Evolutionary conservation across 2,797 vertebrate genomes (phyloP).

Genomic region (Synanceia verrucosa): DNA sequence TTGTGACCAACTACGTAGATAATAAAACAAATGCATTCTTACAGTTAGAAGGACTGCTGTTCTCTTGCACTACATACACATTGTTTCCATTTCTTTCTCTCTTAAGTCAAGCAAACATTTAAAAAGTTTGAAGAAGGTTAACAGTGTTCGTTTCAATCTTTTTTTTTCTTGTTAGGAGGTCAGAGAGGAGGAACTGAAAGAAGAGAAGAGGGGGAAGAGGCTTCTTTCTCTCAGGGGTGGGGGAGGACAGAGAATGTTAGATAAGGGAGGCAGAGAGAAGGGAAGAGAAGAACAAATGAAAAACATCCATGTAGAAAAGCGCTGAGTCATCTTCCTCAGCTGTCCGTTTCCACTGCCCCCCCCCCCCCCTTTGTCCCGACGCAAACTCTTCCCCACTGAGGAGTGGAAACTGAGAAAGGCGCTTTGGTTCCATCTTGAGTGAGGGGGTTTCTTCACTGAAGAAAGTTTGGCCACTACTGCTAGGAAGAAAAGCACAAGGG

Average conservation of each 20-base stretch:
- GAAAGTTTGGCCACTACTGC: conserved; percentile 76
- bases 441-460: conserved; percentile 80
- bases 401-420: conserved; percentile 64
- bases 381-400: conserved; percentile 60
- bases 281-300: conserved; percentile 65
- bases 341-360: conserved; percentile 51
- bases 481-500: conserved; percentile 66
- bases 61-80: conserved; percentile 70
- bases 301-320: conserved; percentile 72
- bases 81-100: conserved; percentile 62
- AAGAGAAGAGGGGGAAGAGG: conserved; percentile 53
- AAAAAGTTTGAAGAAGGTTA: conserved; percentile 67
- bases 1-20: conserved; percentile 73
- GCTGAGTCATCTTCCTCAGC: conserved; percentile 68
- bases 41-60: conserved; percentile 66
- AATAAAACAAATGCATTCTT: conserved; percentile 75
- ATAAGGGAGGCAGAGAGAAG: conserved; percentile 65
- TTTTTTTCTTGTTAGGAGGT: conserved; percentile 63
- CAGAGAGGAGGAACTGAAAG: conserved; percentile 42
- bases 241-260: conserved; percentile 52
- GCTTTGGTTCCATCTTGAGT: conserved; percentile 76
- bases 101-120: conserved; percentile 73
- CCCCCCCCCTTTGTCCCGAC: conserved; percentile 52
- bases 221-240: conserved; percentile 52
- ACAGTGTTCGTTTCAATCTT: conserved; percentile 57